Conservation (phyloP, 1,140 invertebrate genomes). For the Capitella teleta region DNA sequence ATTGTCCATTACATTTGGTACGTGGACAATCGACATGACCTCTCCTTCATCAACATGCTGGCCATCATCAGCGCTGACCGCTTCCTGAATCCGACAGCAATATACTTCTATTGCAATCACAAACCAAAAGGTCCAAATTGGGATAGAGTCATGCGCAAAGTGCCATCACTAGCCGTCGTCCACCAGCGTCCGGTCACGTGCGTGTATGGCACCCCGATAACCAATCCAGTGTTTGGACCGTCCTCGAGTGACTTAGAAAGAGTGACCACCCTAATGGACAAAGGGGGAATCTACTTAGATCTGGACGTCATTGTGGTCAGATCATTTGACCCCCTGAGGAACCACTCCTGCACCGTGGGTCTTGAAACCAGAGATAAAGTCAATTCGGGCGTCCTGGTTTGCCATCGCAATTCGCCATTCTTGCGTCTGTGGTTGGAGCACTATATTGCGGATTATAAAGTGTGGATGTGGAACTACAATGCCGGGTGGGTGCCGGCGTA, state of each 20-base stretch:
- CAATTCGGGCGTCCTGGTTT: slow-evolving; percentile 9
- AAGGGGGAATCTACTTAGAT: slow-evolving; percentile 14
- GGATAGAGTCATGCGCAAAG: slow-evolving; percentile 1
- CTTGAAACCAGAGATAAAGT: background rate
- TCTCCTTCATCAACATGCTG: slow-evolving; percentile 8
- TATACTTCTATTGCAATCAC: slow-evolving; percentile 8
- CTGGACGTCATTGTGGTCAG: slow-evolving; percentile 12
- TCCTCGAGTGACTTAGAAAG: slow-evolving; percentile 9
- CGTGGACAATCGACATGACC: background rate
- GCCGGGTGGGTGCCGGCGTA: slow-evolving; percentile 9
- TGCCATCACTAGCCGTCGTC: slow-evolving; percentile 1
- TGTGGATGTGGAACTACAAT: slow-evolving; percentile 10
- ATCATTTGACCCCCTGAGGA: slow-evolving; percentile 31
- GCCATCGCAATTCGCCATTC: slow-evolving; percentile 7
- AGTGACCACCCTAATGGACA: slow-evolving; percentile 6
- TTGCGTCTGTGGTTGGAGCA: slow-evolving; percentile 12
- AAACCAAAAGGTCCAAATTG: slow-evolving; percentile 8
- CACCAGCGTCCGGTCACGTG: background rate
- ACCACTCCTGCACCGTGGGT: slow-evolving; percentile 36
- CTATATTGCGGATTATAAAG: slow-evolving; percentile 10
- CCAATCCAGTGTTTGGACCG: slow-evolving; percentile 6
- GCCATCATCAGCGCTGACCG: slow-evolving; percentile 9
- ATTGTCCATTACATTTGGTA: slow-evolving; percentile 10
- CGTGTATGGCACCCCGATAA: slow-evolving; percentile 3
- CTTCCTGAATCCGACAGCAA: slow-evolving; percentile 1